Conservation (phyloP, 2,113 vertebrate genomes). For the Rhombomys opimus region DNA sequence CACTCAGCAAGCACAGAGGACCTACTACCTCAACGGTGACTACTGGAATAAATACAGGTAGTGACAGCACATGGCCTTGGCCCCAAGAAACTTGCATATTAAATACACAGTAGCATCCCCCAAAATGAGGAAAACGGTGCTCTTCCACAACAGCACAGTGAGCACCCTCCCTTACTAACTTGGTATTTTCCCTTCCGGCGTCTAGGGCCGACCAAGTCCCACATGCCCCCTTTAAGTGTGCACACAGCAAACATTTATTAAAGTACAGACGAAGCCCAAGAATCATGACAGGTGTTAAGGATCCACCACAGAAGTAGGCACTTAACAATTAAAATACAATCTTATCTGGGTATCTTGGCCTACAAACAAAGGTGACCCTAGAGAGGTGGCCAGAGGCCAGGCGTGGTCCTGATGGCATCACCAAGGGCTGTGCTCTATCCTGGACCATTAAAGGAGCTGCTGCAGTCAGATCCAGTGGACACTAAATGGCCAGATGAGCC, state of each 20-base stretch:
- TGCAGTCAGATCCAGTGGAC: neutral
- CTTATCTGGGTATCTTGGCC: neutral
- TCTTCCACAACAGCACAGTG: neutral
- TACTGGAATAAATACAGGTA: neutral
- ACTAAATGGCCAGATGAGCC: neutral
- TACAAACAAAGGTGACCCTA: neutral
- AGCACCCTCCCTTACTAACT: neutral
- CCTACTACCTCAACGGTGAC: neutral
- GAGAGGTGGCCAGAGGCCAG: neutral
- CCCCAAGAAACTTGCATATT: neutral
- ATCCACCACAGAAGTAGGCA: neutral
- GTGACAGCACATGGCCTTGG: neutral
- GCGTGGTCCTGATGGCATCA: fast-evolving
- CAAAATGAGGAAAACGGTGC: neutral
- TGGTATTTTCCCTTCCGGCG: neutral
- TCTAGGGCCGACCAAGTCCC: neutral
- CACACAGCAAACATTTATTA: fast-evolving
- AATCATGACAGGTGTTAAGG: neutral
- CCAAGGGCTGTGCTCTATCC: neutral
- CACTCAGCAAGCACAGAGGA: neutral
- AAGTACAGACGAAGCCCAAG: fast-evolving
- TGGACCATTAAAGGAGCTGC: neutral
- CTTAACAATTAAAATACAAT: neutral
- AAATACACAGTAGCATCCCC: neutral
- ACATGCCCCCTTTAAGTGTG: neutral